Percentiles rank a stretch among this genome's conserved stretches.
phyloP scores from a whole-genome alignment of 2,113 vertebrate genomes.

The Rhinoderma darwinii region DNA sequence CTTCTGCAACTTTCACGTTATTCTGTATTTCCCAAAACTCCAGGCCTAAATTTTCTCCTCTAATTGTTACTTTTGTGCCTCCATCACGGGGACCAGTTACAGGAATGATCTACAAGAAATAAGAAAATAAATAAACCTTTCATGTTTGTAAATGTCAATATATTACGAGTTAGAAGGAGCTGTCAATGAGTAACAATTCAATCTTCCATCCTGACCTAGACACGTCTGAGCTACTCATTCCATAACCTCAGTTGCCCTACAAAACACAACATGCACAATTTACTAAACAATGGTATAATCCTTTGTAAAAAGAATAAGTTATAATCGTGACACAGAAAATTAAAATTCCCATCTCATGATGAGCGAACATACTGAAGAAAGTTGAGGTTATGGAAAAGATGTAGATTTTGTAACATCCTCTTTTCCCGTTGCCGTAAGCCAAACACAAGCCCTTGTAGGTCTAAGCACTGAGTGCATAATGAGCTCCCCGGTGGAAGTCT shows the following conservation, averaged over 20 bases:
- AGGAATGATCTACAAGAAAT: slow-evolving; percentile 83
- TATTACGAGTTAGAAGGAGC: neutral
- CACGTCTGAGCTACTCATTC: slow-evolving; percentile 1
- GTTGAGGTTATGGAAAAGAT: slow-evolving; percentile 35
- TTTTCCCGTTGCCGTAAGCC: slow-evolving; percentile 35
- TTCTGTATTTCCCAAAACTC: slow-evolving; percentile 91
- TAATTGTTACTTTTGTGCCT: slow-evolving; percentile 94
- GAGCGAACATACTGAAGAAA: neutral
- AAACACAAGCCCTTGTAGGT: slow-evolving; percentile 43
- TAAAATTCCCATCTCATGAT: slow-evolving; percentile 21
- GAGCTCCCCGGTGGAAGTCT: slow-evolving; percentile 34
- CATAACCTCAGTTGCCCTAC: neutral
- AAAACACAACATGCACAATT: neutral
- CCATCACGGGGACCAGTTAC: slow-evolving; percentile 92
- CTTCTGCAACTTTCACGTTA: slow-evolving; percentile 91
- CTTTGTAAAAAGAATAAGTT: slow-evolving; percentile 8
- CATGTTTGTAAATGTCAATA: neutral
- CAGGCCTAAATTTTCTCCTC: slow-evolving; percentile 94
- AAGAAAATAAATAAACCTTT: neutral
- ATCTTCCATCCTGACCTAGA: neutral
- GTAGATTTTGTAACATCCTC: slow-evolving; percentile 41
- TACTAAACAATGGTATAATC: slow-evolving; percentile 11
- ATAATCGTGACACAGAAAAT: slow-evolving; percentile 6
- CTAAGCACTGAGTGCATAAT: slow-evolving; percentile 34
- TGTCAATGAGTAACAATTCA: neutral